phyloP scores from a whole-genome alignment of 2,113 vertebrate genomes.

The Oryzias melastigma region DNA sequence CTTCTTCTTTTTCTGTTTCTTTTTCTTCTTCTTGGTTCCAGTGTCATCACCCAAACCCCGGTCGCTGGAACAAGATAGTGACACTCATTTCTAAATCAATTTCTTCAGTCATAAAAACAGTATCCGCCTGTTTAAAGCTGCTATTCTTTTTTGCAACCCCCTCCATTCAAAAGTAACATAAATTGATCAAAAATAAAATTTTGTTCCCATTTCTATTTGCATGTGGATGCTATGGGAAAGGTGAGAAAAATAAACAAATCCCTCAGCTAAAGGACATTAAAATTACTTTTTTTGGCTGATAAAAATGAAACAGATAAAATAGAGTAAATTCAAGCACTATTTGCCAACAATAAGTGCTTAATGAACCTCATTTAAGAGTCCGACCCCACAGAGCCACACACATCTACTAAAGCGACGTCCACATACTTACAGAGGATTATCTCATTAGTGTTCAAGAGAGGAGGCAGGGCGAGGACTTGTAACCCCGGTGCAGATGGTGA shows the following conservation, averaged over 20 bases:
- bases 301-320: neutral
- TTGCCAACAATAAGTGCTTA: neutral
- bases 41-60: slow-evolving; percentile 88
- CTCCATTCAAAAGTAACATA: too few species aligned
- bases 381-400: slow-evolving; percentile 11
- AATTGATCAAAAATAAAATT: too few species aligned
- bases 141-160: too few species aligned
- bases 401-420: slow-evolving; percentile 25
- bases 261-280: too few species aligned
- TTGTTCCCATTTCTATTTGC: too few species aligned
- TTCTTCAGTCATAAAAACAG: too few species aligned
- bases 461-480: slow-evolving; percentile 50
- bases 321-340: neutral
- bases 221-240: too few species aligned
- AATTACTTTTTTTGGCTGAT: too few species aligned
- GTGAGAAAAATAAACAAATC: too few species aligned
- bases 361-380: neutral
- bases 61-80: slow-evolving; percentile 75
- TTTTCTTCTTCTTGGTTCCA: slow-evolving; percentile 98
- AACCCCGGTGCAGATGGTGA: slow-evolving; percentile 67
- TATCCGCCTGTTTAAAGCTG: too few species aligned
- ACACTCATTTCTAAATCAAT: neutral
- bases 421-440: slow-evolving; percentile 74
- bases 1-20: slow-evolving; percentile 96
- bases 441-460: slow-evolving; percentile 67